These are phyloP conservation scores for Atrina japonica DNA, from an alignment of 2,888 invertebrate genomes.

Conservation along the genomic window DNA sequence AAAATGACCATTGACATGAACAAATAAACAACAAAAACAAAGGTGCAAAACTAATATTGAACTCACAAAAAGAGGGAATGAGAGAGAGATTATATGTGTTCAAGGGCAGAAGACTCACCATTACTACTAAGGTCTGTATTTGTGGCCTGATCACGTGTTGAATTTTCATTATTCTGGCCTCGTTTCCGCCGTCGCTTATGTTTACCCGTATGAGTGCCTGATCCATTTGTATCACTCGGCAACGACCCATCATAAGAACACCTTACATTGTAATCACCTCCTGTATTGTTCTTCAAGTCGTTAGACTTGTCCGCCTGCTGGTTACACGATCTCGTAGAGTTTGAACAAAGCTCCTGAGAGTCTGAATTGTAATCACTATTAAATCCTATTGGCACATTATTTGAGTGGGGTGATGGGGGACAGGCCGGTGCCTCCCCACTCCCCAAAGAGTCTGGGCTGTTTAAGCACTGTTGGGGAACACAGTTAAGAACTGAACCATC, in stretches of 20 bases:
- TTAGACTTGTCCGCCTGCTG: slow-evolving; percentile 51
- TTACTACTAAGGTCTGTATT: slow-evolving; percentile 77
- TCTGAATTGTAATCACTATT: slow-evolving; percentile 51
- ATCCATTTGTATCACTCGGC: slow-evolving; percentile 57
- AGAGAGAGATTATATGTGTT: too few relatives aligned
- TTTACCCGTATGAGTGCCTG: slow-evolving; percentile 57
- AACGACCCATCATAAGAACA: slow-evolving; percentile 59
- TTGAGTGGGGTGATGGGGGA: slow-evolving; percentile 52
- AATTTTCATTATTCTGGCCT: slow-evolving; percentile 58
- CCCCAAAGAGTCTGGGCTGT: slow-evolving; percentile 53
- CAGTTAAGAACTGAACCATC: slow-evolving; percentile 55
- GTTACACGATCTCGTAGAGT: slow-evolving; percentile 50
- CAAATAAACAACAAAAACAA: too few relatives aligned
- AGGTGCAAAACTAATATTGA: too few relatives aligned
- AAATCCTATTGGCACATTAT: slow-evolving; percentile 58
- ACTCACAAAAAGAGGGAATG: too few relatives aligned
- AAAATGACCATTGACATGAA: too few relatives aligned
- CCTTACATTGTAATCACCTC: slow-evolving; percentile 22
- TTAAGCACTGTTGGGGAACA: slow-evolving; percentile 42
- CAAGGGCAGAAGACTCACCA: slow-evolving; percentile 55
- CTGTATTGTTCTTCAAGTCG: background rate
- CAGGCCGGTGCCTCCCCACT: slow-evolving; percentile 54
- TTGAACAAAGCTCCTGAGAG: slow-evolving; percentile 53
- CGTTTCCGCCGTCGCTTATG: slow-evolving; percentile 64
- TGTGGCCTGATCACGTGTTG: slow-evolving; percentile 73